Evolutionary conservation across 37 sponge, comb jelly and placozoan genomes (phyloP).

Genomic region (Ianthella basta): DNA sequence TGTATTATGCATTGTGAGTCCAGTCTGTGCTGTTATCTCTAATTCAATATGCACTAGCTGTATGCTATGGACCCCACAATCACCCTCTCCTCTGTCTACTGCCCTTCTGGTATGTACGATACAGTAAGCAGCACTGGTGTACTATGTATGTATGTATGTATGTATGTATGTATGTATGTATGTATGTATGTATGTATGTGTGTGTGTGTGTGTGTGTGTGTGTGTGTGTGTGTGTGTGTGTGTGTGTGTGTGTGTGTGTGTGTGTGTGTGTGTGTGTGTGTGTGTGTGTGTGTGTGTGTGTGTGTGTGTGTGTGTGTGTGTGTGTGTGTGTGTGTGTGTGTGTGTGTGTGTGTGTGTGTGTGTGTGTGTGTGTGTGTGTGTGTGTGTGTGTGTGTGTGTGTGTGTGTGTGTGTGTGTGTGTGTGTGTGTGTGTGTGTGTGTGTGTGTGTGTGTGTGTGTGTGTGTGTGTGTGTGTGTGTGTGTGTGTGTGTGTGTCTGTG

Average conservation of each 20-base stretch:
- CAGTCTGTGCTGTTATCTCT: too few species aligned
- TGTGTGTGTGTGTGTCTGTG: too few species aligned
- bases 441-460: too few species aligned
- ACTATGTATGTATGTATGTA: neutral
- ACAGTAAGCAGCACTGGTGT: too few species aligned
- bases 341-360: constrained; percentile 29
- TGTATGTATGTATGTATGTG: constrained; percentile 16
- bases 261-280: constrained; percentile 8
- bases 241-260: constrained; percentile 30
- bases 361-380: constrained; percentile 29
- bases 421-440: neutral
- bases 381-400: constrained; percentile 29
- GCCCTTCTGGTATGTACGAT: too few species aligned
- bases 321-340: neutral
- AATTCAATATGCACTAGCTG: too few species aligned
- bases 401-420: too few species aligned
- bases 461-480: too few species aligned
- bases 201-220: constrained; percentile 32
- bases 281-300: constrained; percentile 4
- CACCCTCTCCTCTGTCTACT: too few species aligned
- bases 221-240: constrained; percentile 32
- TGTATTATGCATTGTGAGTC: too few species aligned
- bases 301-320: constrained; percentile 11
- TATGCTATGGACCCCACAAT: too few species aligned
- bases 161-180: neutral